Base-by-base conservation (phyloP, 2,113 vertebrate genomes). In the Cairina moschata region DNA sequence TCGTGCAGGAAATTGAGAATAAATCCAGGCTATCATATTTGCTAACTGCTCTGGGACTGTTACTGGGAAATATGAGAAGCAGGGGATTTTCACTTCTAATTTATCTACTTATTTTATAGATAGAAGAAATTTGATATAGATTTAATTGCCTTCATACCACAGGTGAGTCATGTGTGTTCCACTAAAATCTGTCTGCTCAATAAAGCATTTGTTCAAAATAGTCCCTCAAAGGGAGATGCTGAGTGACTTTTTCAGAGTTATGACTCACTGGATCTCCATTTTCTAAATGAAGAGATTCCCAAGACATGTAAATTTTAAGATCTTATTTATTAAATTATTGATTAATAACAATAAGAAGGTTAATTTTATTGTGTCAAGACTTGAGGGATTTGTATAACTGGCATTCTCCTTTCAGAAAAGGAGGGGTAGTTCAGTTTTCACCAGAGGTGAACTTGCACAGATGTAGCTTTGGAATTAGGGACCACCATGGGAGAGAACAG, bases 201-300 rank as follows among this genome's bases (percentile, higher is more conserved):
- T 86, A 79, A 91, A 90, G 55, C 73, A 25, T 34, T 69, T 88
- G 50, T 92, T 90, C 72, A 69, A 85, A 92, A 56, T 67, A 60
- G 17, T 65, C 50, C 74, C 72, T 86, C 46, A 18, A 79, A 94
- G 50, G 67, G 40, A 68, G 60, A 58, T 73, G 25, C 55, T 88
- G 55, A 92, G 34, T 65, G 90, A 85, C 67, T 93, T 95, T 94
- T 81, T 84, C n/a, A n/a, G 83, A 95, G 83, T 83, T 17, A 2
- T 89, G 94, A 88, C 55, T 96, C 83, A 82, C 20, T 89, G 36
- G 26, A 66, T 90, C 62, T 87, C 55, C 25, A 34, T 78, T 94
- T 83, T 67, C 72, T 91, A 88, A 66, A 88, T 94, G 0, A 92
- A 73, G 63, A 69, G 20, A 81, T 91, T 91, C 81, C 91, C 86